These are phyloP conservation scores for Bothrops jararaca DNA, from an alignment of 2,113 vertebrate genomes.

Conservation along the genomic window DNA sequence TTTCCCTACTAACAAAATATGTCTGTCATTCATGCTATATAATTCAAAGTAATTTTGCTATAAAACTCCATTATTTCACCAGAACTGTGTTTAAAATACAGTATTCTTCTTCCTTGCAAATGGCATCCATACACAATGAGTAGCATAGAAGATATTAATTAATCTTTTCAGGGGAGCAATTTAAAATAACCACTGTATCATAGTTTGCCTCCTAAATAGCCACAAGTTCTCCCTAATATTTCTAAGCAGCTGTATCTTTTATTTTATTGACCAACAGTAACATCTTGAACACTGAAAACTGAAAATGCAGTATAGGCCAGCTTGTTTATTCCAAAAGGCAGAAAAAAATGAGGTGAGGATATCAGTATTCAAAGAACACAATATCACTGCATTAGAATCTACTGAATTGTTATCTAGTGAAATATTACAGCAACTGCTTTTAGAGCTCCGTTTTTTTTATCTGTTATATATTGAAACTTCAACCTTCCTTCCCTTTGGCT, in stretches of 20 bases:
- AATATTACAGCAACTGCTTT: conserved; percentile 9
- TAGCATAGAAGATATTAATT: neutral
- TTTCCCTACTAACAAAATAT: neutral
- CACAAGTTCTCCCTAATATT: neutral
- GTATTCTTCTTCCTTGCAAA: neutral
- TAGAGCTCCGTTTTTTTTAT: neutral
- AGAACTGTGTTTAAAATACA: neutral
- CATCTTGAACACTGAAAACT: neutral
- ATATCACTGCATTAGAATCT: neutral
- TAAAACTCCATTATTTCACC: neutral
- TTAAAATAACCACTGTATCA: neutral
- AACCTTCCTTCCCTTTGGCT: conserved; percentile 47
- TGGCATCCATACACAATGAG: neutral
- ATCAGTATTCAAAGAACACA: neutral
- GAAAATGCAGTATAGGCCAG: conserved; percentile 3
- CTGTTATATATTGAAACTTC: conserved; percentile 56
- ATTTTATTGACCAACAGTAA: conserved; percentile 1
- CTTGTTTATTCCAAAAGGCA: neutral
- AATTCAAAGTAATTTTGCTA: neutral
- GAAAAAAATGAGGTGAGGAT: neutral
- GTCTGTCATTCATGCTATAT: neutral
- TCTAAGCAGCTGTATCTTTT: neutral
- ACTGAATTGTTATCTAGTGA: neutral
- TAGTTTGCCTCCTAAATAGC: neutral
- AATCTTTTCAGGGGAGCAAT: neutral